Evolutionary conservation across 2,113 vertebrate species (phyloP).

Genomic region (Nycticebus coucang): DNA sequence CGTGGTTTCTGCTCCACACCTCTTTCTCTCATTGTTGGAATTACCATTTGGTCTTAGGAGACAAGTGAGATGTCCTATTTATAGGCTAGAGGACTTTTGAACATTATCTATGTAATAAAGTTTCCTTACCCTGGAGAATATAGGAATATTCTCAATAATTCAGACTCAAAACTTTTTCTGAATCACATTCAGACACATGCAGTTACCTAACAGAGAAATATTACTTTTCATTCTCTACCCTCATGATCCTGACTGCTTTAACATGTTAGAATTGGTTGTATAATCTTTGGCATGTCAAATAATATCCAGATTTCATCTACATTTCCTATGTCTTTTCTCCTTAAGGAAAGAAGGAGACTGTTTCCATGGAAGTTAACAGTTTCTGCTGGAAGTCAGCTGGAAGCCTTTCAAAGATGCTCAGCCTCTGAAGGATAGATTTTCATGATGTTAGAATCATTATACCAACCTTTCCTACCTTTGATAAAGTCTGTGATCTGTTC

Average conservation of each 20-base stretch:
- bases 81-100: background rate
- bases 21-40: background rate
- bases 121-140: background rate
- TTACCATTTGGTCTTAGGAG: background rate
- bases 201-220: conserved; percentile 15
- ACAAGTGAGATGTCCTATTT: background rate
- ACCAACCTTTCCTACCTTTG: background rate
- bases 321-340: conserved; percentile 1
- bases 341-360: background rate
- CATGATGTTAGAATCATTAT: conserved; percentile 47
- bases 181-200: background rate
- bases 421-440: conserved; percentile 39
- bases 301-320: background rate
- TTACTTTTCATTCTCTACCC: background rate
- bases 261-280: background rate
- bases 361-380: conserved; percentile 40
- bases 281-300: conserved; percentile 13
- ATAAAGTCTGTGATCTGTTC: conserved; percentile 40
- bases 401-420: conserved; percentile 44
- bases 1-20: background rate
- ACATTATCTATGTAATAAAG: background rate
- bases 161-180: conserved; percentile 2
- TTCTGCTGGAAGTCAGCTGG: conserved; percentile 51
- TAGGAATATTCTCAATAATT: background rate
- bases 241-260: background rate